Conservation (phyloP, 2,797 vertebrate genomes). For the Morus bassanus region DNA sequence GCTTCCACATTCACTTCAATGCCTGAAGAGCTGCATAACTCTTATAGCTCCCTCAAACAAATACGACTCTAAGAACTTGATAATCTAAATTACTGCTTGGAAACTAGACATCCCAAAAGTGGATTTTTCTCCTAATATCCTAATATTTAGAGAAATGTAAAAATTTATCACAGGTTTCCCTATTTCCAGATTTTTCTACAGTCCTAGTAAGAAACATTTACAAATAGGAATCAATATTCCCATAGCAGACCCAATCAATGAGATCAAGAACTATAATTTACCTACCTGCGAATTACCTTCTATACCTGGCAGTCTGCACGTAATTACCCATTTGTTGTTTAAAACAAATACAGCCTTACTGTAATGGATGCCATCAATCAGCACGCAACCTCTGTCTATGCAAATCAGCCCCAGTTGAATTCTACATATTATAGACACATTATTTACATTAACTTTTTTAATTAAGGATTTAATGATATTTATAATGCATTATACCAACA, state of each 20-base stretch:
- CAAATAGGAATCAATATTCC: constrained; percentile 30
- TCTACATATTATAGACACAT: constrained; percentile 13
- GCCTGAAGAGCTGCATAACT: not conserved
- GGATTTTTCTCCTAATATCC: not conserved
- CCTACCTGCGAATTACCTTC: constrained; percentile 18
- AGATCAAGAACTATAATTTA: constrained; percentile 44
- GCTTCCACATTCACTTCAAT: not conserved
- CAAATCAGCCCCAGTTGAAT: constrained; percentile 23
- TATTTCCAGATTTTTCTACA: not conserved
- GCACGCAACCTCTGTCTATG: constrained; percentile 7
- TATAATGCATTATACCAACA: not conserved
- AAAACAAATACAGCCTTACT: constrained; percentile 53
- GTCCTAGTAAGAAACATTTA: not conserved
- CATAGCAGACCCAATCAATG: constrained; percentile 12
- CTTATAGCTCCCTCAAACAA: not conserved
- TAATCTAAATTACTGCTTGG: not conserved
- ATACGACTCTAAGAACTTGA: not conserved
- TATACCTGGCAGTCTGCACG: constrained; percentile 12
- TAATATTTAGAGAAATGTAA: not conserved
- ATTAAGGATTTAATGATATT: constrained; percentile 37
- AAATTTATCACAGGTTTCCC: not conserved
- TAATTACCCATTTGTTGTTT: constrained; percentile 55
- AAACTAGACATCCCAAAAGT: not conserved
- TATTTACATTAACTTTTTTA: constrained; percentile 41
- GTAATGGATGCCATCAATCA: constrained; percentile 60